Base-by-base conservation (phyloP, 1,140 invertebrate genomes). In the Drosophila mayri region DNA sequence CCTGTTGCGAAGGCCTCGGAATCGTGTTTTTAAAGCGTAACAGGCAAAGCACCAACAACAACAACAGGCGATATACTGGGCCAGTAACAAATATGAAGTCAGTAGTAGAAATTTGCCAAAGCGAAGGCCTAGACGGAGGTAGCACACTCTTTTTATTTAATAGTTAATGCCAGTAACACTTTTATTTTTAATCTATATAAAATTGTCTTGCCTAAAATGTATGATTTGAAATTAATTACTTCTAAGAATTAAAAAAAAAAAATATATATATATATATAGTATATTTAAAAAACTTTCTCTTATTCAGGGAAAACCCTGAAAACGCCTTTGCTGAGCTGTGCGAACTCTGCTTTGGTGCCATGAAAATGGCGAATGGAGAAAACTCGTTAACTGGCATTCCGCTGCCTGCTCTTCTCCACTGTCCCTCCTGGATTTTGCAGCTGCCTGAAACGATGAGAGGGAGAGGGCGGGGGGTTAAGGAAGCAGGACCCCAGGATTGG, bases 371-470 rank as follows among this genome's bases (percentile, higher is more conserved):
- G 78, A 85, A 81, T 73, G 54, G 58, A 70, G 75, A 76, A 87
- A 87, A 88, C 84, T 87, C 80, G 84, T 87, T 87, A 87, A 88
- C 84, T 87, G 79, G 61, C 72, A 87, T 87, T 82, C 66, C 83
- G 68, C 70, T 79, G 81, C 47, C 47, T 50, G 63, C 43, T 32
- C 58, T 14, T 46, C 61, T 10, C n/a, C 38, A 18, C 12, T 20
- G 38, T 38, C 46, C 28, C 25, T 66, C 57, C 67, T 32, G 83
- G 83, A 87, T 87, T 87, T 87, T 87, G 70, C 83, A 86, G 72
- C 77, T 78, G 72, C 44, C 63, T 79, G 50, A n/a, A n/a, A n/a
- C n/a, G n/a, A n/a, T n/a, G n/a, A 22, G 28, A 25, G 11, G n/a
- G 16, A 40, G 7, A 40, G 16, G n/a, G 16, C 9, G 43, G 11